Evolutionary conservation across 2,888 invertebrate species (phyloP).

Genomic region (Polymixis flavicincta): DNA sequence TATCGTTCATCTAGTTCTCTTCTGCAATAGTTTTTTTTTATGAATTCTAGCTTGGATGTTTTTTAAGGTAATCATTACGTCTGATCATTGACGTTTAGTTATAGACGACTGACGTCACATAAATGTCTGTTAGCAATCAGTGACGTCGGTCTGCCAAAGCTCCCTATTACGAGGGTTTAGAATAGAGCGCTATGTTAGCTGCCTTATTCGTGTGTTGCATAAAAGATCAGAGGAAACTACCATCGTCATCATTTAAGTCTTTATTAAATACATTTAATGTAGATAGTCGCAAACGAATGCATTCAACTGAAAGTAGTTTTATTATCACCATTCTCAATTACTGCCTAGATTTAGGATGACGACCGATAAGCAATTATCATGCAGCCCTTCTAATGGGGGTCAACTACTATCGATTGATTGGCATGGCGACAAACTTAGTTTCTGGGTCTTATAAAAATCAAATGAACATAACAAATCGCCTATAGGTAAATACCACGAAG

Average conservation of each 20-base stretch:
- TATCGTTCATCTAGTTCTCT: neutral
- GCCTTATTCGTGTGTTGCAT: neutral
- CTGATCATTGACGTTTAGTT: neutral
- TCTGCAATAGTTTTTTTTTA: neutral
- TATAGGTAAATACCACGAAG: too few species aligned
- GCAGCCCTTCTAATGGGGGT: neutral
- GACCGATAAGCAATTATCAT: slow-evolving; percentile 31
- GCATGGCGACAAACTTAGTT: neutral
- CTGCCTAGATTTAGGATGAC: slow-evolving; percentile 10
- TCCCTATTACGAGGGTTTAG: neutral
- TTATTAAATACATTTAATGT: neutral
- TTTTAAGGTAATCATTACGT: neutral
- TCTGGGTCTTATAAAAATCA: neutral
- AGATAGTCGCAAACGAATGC: neutral
- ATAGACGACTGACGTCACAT: neutral
- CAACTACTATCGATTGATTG: neutral
- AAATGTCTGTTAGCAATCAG: neutral
- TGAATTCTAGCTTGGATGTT: neutral
- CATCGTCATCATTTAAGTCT: neutral
- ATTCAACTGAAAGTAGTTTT: neutral
- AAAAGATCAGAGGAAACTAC: neutral
- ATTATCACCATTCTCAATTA: slow-evolving; percentile 12
- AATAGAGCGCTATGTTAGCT: neutral
- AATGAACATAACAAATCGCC: neutral
- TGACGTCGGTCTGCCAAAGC: neutral